Evolutionary conservation across 2,797 vertebrate genomes (phyloP), one percentile per base, ranked within the genome.

Genomic region (Semaprochilodus insignis): DNA sequence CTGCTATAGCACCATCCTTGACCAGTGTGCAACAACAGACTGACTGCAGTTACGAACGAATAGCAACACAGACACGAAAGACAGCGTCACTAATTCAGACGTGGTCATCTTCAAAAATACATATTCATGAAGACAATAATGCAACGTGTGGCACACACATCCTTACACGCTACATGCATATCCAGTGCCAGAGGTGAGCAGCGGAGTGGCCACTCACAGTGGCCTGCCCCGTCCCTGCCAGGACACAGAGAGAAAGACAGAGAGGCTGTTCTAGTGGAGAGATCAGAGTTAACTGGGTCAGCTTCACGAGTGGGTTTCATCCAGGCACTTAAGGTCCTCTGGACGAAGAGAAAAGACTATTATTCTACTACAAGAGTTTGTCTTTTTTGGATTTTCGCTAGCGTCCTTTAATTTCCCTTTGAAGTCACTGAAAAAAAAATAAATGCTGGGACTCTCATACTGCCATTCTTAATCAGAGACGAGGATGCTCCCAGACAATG

Each of bases 1-100:
- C 67, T 70, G 67, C 40, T 70, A n/a, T 23, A 21, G 65, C 65
- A 40, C 31, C 65, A 93, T 89, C 89, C 63, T 51, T 44, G 83
- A 80, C 77, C 71, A 80, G 63, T 54, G 36, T 21, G 17, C 67
- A 69, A 66, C 62, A 55, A 73, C 84, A 48, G 75, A 36, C 55
- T 66, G 25, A 79, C 71, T 82, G 55, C 57, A 79, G 36, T 62
- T 76, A 59, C 55, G 66, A 74, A 77, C 62, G 16, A 27, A 54
- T 17, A 63, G 63, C 55, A 78, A 67, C n/a, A 80, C 77, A 63
- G 81, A 85, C 86, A 80, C 88, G 88, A 87, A 83, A 88, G 19
- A 57, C 34, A 44, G 63, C 27, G 31, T 44, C 31, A n/a, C 51
- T 78, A 62, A 25, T 48, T 52, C 25, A 60, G 66, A 71, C 25